Conservation (phyloP, 2,888 invertebrate genomes). For the Blastobasis lacticolella region DNA sequence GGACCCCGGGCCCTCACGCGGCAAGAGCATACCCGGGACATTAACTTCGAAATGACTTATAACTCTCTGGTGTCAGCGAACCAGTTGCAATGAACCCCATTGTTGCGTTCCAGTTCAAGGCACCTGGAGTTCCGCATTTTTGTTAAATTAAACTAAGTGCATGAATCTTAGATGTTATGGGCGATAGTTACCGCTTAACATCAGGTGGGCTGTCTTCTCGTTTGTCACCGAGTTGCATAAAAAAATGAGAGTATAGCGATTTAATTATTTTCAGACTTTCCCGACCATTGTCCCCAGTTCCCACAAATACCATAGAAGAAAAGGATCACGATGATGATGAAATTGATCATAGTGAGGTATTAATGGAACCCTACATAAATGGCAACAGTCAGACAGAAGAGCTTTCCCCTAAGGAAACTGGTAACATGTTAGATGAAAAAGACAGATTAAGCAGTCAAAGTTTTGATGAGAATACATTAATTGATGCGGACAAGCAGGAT, state of each 20-base stretch:
- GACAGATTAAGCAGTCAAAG: slow-evolving; percentile 60
- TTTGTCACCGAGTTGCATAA: too few relatives aligned
- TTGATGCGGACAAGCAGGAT: slow-evolving; percentile 56
- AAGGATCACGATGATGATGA: slow-evolving; percentile 31
- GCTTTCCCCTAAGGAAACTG: slow-evolving; percentile 56
- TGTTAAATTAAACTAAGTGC: too few relatives aligned
- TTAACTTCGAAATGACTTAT: too few relatives aligned
- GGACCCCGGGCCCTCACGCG: too few relatives aligned
- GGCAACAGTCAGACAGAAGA: slow-evolving; percentile 45
- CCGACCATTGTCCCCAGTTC: slow-evolving; percentile 54
- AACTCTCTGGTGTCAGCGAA: too few relatives aligned
- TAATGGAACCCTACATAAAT: slow-evolving; percentile 38
- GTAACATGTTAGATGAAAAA: slow-evolving; percentile 59
- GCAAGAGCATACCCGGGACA: too few relatives aligned
- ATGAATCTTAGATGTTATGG: too few relatives aligned
- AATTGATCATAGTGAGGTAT: slow-evolving; percentile 28
- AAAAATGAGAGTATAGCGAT: neutral
- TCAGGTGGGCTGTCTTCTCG: too few relatives aligned
- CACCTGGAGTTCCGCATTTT: too few relatives aligned
- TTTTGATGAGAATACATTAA: slow-evolving; percentile 53
- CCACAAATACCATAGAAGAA: slow-evolving; percentile 23
- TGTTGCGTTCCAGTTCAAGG: too few relatives aligned
- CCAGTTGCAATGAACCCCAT: too few relatives aligned
- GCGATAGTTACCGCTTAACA: too few relatives aligned
- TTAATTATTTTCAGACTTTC: slow-evolving; percentile 36